Evolutionary conservation across 64 coral and sea anemone species (phyloP), one percentile per base, ranked within the genome.

Genomic region (Porites australiensis): DNA sequence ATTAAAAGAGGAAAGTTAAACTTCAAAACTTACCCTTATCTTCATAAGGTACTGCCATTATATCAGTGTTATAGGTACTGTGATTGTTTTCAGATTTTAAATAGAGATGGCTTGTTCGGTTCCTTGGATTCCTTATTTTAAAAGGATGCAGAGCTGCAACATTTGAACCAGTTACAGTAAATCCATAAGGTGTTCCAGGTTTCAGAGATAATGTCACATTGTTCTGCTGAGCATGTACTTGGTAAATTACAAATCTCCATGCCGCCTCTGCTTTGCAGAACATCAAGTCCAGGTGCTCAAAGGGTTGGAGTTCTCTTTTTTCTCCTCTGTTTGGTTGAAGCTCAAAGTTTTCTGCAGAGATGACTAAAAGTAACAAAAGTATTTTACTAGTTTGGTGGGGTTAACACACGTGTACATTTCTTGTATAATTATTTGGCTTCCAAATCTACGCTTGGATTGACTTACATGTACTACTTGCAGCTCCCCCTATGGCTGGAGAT

Each of bases 191-290:
- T 54, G 88, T 94, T 6, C 2, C 7, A 3, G 74, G 57, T 51
- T 58, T 83, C 10, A 73, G 67, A 44, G 98, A 91, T 19, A 90
- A 75, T n/a, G 79, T 79, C 2, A 93, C 86, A 50, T 75, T 88
- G 60, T 88, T 75, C 15, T 94, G 77, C 73, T 94, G 83, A 12
- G 70, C 79, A 88, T 99, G 98, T 18, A 84, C 94, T 91, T 99
- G 98, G 27, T 93, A 88, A 23, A 99, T 95, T 6, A 93, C 59
- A 83, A 89, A 99, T 44, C 71, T 82, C 91, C 91, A 99, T 16
- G 15, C 21, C 2, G 9, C 59, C n/a, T 64, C 66, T 23, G 77
- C 90, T 46, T 84, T 88, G 0, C 22, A 3, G 11, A 97, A 70
- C 1, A 19, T 44, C 44, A 91, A 80, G 27, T 18, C 27, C 22